These are phyloP conservation scores for Hemiscyllium ocellatum DNA, from an alignment of 2,113 vertebrate genomes.

Conservation along the genomic window DNA sequence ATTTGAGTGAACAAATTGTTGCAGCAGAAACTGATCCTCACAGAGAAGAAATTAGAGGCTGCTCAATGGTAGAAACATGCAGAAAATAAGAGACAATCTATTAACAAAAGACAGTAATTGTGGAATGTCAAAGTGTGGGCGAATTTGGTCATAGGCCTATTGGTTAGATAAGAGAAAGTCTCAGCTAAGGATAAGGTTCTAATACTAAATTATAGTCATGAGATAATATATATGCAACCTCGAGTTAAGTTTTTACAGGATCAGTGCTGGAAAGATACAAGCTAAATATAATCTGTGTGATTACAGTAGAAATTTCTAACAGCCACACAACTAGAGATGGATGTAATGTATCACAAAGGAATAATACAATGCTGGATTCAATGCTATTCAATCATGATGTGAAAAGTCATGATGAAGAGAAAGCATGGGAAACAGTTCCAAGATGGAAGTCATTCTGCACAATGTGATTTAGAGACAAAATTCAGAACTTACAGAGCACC, in stretches of 20 bases:
- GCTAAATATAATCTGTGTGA: not conserved
- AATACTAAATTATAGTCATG: not conserved
- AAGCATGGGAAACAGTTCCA: not conserved
- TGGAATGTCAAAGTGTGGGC: not conserved
- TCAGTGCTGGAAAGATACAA: not conserved
- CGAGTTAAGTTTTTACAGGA: not conserved
- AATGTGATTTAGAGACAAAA: not conserved
- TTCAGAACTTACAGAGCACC: not conserved
- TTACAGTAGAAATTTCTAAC: not conserved
- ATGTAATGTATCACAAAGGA: not conserved
- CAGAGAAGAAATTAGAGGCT: not conserved
- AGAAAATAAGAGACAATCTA: not conserved
- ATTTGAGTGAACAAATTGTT: not conserved
- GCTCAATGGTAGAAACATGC: not conserved
- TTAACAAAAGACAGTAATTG: not conserved
- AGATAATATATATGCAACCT: not conserved
- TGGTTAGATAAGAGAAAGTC: not conserved
- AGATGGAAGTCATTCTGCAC: not conserved
- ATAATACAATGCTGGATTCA: not conserved
- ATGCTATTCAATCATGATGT: not conserved
- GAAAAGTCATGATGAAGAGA: not conserved
- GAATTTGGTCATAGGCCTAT: not conserved
- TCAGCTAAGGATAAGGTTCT: not conserved
- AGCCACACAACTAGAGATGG: not conserved
- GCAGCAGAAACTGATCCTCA: not conserved